A percentile compares a stretch with the other conserved stretches of the same genome.
phyloP scores from a whole-genome alignment of 2,888 invertebrate species.

The Hoplodrina blanda region DNA sequence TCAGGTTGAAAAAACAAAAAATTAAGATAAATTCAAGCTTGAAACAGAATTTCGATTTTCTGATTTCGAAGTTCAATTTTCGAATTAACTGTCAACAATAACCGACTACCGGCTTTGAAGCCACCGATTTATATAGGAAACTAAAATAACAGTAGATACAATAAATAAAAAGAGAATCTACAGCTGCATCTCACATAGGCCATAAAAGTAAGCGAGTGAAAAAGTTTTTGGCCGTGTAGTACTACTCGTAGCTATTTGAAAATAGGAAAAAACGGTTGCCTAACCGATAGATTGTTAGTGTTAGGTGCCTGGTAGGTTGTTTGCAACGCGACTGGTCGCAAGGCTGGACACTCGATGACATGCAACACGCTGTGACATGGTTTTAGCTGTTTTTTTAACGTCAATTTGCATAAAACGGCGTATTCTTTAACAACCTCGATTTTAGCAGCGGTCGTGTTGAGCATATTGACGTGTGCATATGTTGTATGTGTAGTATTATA shows the following conservation, averaged over 20 bases:
- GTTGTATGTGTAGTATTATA: no score
- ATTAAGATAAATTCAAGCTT: no score
- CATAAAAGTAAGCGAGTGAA: no score
- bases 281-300: conserved; percentile 1
- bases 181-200: conserved; percentile 8
- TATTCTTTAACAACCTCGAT: neutral
- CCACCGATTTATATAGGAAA: no score
- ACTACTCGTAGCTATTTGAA: conserved; percentile 41
- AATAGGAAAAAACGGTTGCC: conserved; percentile 29
- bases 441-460: neutral
- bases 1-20: neutral
- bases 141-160: no score
- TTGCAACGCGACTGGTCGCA: neutral
- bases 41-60: no score
- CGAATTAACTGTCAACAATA: no score
- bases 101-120: no score
- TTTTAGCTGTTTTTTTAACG: neutral
- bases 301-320: neutral
- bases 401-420: neutral
- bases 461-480: no score
- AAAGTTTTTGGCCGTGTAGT: no score
- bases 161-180: no score
- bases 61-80: no score
- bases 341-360: neutral
- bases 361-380: neutral